Base-by-base conservation (phyloP, 2,888 invertebrate species). In the Heteromurus nitidus region DNA sequence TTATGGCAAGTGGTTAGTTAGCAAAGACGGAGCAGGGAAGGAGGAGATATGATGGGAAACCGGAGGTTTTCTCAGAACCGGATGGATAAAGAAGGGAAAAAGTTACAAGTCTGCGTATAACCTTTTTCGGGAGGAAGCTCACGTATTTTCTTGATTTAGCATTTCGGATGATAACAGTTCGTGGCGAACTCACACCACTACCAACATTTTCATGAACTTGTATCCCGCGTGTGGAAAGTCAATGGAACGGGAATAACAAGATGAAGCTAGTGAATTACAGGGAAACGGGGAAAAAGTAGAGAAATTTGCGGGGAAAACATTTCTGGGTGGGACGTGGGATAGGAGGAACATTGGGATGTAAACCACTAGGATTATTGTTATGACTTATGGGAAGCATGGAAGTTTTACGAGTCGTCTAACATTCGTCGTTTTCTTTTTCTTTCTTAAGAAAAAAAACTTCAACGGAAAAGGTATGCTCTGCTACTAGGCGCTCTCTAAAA, bases 231-330 rank as follows among this genome's bases (percentile, higher is more conserved):
- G 69, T 13, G 67, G 55, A 20, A 72, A 80, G 67, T 67, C 67
- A 80, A 18, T 67, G 80, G 67, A 80, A 80, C 80, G 67, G 20
- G 70, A 80, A 58, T 28, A 73, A 80, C 64, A 80, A 67, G 65
- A 47, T 73, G 72, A 50, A 53, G 79, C 72, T 47, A 28, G 60
- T 53, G 50, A 28, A 20, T n/a, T 28, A 22, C 20, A 70, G 47
- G 76, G 60, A 67, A 31, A 74, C 53, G 30, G 58, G 65, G 69
- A 55, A 36, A n/a, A 50, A 36, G 55, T 11, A 20, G 3, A 31
- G 47, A 73, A 16, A 44, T 22, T 22, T 20, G 50, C 42, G n/a
- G 36, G 28, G 31, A 67, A 47, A 26, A 53, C 20, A 30, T 47
- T 70, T 58, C 30, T 50, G 55, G 30, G 28, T 60, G 28, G 13